Percentiles rank a stretch among this genome's conserved stretches.
phyloP scores from a whole-genome alignment of 2,888 invertebrate species.

The Amphipoea lucens region DNA sequence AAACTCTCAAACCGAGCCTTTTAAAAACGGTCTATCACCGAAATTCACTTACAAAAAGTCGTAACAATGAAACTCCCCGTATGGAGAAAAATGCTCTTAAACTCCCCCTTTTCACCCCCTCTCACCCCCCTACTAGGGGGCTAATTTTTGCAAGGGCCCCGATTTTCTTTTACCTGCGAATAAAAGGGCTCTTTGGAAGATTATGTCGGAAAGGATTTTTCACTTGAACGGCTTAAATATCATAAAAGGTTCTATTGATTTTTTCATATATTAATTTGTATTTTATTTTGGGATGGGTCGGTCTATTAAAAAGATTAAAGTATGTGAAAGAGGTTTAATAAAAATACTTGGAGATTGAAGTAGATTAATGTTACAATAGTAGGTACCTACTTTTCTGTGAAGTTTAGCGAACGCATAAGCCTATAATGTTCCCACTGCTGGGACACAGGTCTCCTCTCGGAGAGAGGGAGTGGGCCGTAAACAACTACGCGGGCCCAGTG shows the following conservation, averaged over 20 bases:
- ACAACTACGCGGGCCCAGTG: not conserved
- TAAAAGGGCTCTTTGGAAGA: slow-evolving; percentile 77
- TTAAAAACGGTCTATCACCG: slow-evolving; percentile 72
- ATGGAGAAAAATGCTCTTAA: slow-evolving; percentile 83
- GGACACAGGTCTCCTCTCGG: not conserved
- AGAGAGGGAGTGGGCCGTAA: not conserved
- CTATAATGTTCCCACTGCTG: not conserved
- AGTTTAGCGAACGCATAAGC: not conserved
- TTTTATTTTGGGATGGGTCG: slow-evolving; percentile 38
- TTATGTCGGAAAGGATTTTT: slow-evolving; percentile 72
- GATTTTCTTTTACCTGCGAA: slow-evolving; percentile 85
- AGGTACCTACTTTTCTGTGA: not conserved
- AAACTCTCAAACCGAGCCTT: slow-evolving; percentile 29
- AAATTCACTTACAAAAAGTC: slow-evolving; percentile 87
- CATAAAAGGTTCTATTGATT: slow-evolving; percentile 58
- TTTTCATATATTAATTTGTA: slow-evolving; percentile 50
- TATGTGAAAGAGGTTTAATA: not conserved
- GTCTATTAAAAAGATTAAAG: slow-evolving; percentile 12
- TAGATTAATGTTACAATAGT: too few relatives aligned
- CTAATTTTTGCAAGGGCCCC: slow-evolving; percentile 86
- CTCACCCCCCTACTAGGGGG: slow-evolving; percentile 64
- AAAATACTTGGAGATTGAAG: not conserved
- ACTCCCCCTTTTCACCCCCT: slow-evolving; percentile 61
- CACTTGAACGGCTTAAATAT: slow-evolving; percentile 72
- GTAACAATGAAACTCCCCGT: slow-evolving; percentile 77